Conservation (phyloP, 2,888 invertebrate species). For the Microctonus aethiopoides region DNA sequence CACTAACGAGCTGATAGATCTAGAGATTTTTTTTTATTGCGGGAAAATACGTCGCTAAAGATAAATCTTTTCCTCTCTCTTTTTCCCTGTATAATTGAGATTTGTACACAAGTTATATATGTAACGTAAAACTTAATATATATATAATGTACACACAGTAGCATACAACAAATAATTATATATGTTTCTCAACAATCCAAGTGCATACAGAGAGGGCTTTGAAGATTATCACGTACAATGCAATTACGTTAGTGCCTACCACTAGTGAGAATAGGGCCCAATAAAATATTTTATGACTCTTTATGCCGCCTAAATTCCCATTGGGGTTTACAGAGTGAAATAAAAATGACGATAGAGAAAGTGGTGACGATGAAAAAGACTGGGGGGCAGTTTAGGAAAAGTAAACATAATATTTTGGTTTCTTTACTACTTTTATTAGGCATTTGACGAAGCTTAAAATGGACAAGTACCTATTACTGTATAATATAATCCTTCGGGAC, state of each 20-base stretch:
- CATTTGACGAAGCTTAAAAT: not conserved
- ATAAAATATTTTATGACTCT: conserved; percentile 46
- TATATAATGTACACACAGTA: no score
- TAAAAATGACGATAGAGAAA: conserved; percentile 14
- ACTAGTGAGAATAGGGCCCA: conserved; percentile 42
- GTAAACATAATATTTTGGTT: not conserved
- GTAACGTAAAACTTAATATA: not conserved
- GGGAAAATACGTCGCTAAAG: not conserved
- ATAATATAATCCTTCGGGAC: not conserved
- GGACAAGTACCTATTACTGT: not conserved
- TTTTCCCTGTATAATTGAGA: not conserved
- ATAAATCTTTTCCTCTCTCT: not conserved
- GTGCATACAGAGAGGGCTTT: not conserved
- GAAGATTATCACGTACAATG: conserved; percentile 35
- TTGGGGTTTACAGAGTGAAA: conserved; percentile 32
- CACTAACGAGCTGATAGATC: not conserved
- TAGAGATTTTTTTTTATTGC: not conserved
- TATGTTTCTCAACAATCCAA: not conserved
- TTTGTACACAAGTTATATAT: not conserved
- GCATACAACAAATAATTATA: not conserved
- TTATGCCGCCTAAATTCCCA: not conserved
- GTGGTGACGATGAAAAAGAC: conserved; percentile 13
- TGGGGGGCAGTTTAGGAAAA: not conserved
- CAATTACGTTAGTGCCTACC: conserved; percentile 46
- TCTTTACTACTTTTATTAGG: conserved; percentile 18